phyloP scores from a whole-genome alignment of 2,797 vertebrate genomes.

The Aselliscus stoliczkanus region DNA sequence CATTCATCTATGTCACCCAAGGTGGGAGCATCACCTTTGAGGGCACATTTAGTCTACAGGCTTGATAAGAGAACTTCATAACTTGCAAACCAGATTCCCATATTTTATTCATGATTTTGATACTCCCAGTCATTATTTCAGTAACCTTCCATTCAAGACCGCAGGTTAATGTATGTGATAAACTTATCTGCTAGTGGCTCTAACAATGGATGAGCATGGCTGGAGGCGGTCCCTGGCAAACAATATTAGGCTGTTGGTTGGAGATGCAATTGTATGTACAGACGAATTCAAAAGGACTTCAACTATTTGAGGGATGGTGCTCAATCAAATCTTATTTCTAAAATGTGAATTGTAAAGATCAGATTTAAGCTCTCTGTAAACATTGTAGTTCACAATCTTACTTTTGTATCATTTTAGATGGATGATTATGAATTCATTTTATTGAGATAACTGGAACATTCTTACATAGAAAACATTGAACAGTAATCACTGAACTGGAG shows the following conservation, averaged over 20 bases:
- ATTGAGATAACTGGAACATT: neutral
- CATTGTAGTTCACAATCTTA: neutral
- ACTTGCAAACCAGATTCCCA: constrained; percentile 61
- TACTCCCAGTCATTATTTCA: constrained; percentile 74
- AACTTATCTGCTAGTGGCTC: constrained; percentile 71
- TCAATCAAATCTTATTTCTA: constrained; percentile 17
- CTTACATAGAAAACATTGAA: neutral
- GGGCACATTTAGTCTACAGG: constrained; percentile 69
- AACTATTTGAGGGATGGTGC: neutral
- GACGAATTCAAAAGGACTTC: constrained; percentile 33
- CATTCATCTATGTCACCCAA: constrained; percentile 71
- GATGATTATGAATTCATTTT: constrained; percentile 6
- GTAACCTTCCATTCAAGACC: constrained; percentile 69
- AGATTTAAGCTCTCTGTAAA: neutral
- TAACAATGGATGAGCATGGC: constrained; percentile 69
- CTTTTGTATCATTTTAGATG: constrained; percentile 23
- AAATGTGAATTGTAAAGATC: neutral
- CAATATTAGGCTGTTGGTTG: neutral
- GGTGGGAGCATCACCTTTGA: constrained; percentile 63
- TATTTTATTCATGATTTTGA: constrained; percentile 82
- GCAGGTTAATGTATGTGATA: constrained; percentile 71
- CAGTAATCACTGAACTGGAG: neutral
- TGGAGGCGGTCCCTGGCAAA: constrained; percentile 52
- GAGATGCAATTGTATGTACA: neutral
- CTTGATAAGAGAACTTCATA: constrained; percentile 69